Conservation (phyloP, 2,888 invertebrate genomes). For the Nasonia oneida region DNA sequence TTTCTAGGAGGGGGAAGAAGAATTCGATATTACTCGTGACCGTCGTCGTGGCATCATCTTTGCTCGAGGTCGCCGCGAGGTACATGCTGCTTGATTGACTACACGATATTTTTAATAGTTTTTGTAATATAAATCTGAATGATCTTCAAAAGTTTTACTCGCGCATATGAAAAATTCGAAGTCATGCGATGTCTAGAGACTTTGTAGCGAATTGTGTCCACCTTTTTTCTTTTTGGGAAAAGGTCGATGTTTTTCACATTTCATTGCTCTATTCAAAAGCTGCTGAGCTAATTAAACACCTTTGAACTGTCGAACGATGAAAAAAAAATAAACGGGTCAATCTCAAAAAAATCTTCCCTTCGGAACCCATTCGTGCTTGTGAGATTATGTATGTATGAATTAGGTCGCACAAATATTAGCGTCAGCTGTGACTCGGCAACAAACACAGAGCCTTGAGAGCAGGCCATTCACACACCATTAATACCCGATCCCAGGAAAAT, state of each 20-base stretch:
- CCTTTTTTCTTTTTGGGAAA: too few species aligned
- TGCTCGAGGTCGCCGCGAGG: background rate
- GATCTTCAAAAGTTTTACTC: background rate
- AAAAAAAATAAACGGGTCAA: background rate
- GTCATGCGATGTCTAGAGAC: too few species aligned
- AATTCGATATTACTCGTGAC: conserved; percentile 11
- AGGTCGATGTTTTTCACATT: too few species aligned
- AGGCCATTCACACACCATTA: background rate
- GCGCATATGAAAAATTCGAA: too few species aligned
- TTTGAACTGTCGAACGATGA: background rate
- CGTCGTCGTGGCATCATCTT: background rate
- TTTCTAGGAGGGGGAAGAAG: background rate
- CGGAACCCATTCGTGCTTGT: background rate
- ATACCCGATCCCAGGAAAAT: conserved; percentile 8
- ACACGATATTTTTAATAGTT: background rate
- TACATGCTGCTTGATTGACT: background rate
- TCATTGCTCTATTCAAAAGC: too few species aligned
- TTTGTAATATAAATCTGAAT: background rate
- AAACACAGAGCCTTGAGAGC: background rate
- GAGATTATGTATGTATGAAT: background rate
- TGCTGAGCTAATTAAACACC: too few species aligned
- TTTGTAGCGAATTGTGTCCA: too few species aligned
- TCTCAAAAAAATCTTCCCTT: background rate
- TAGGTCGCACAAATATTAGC: background rate
- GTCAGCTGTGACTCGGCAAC: background rate